A percentile compares a stretch with the other conserved stretches of the same genome.
phyloP scores from a whole-genome alignment of 1,140 invertebrate genomes.

The Polypedilum vanderplanki region DNA sequence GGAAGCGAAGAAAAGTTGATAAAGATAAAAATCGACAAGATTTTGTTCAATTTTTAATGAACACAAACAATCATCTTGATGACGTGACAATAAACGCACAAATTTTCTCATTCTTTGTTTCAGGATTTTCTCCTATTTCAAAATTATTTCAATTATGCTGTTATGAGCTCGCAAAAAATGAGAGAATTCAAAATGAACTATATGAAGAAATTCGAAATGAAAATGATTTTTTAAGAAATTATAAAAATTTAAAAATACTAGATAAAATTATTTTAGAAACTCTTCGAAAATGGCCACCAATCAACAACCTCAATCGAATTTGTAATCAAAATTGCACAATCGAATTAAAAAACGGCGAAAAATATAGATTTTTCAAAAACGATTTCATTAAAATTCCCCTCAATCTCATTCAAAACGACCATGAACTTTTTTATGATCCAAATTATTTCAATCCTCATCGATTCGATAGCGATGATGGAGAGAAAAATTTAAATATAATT shows the following conservation, averaged over 20 bases:
- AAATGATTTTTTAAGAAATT: neutral
- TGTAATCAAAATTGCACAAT: neutral
- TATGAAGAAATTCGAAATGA: neutral
- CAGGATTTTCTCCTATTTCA: neutral
- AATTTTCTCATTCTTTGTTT: too few species aligned
- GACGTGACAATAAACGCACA: too few species aligned
- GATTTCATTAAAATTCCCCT: neutral
- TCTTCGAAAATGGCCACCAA: neutral
- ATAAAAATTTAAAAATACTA: neutral
- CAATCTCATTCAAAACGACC: neutral
- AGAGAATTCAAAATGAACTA: neutral
- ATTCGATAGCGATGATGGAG: neutral
- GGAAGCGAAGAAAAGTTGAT: too few species aligned
- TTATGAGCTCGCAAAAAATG: neutral
- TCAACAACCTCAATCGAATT: neutral
- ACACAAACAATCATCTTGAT: too few species aligned
- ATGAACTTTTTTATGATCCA: neutral
- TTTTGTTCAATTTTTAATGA: too few species aligned
- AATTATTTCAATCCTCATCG: neutral
- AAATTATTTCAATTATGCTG: neutral
- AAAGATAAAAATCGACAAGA: too few species aligned
- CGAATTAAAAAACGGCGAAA: neutral
- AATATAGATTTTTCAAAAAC: neutral
- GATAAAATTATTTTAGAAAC: neutral
- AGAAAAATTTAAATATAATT: neutral